Percentiles rank a stretch among this genome's conserved stretches.
These are phyloP conservation scores for Rhea americana DNA, from an alignment of 2,113 vertebrate species.

Conservation along the genomic window DNA sequence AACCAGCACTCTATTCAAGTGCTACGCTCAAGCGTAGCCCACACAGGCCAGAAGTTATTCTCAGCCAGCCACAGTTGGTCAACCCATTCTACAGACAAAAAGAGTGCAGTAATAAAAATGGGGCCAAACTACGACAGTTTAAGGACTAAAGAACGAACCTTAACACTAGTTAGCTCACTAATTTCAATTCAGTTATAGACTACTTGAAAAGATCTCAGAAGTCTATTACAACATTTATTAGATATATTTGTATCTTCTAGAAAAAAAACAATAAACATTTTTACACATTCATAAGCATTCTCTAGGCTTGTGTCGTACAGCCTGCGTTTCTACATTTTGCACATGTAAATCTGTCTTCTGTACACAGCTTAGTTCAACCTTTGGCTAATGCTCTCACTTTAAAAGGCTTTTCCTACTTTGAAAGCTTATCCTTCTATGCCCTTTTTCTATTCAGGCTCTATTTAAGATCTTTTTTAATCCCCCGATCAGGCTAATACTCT, in stretches of 20 bases:
- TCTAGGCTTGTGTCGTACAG: background rate
- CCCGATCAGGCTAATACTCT: background rate
- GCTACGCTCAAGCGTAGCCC: background rate
- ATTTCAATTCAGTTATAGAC: background rate
- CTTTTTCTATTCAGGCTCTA: background rate
- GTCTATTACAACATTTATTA: background rate
- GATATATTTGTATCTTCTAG: background rate
- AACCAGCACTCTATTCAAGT: background rate
- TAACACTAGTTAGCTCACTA: background rate
- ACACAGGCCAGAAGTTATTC: background rate
- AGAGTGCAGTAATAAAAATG: background rate
- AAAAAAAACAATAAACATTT: background rate
- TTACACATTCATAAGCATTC: background rate
- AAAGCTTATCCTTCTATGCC: conserved; percentile 7
- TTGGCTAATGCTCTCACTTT: background rate
- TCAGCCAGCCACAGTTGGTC: rapidly evolving
- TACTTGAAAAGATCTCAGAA: background rate
- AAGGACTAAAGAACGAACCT: background rate
- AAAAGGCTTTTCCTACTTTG: conserved; percentile 17
- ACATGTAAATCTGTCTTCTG: background rate
- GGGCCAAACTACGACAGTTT: background rate
- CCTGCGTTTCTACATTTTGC: background rate
- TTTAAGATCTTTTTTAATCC: conserved; percentile 29
- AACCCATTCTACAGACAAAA: background rate
- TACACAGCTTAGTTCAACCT: background rate